Percentiles rank a stretch among this genome's conserved stretches.
Evolutionary conservation across 2,113 vertebrate genomes (phyloP).

Genomic region (Morphnarchus princeps): DNA sequence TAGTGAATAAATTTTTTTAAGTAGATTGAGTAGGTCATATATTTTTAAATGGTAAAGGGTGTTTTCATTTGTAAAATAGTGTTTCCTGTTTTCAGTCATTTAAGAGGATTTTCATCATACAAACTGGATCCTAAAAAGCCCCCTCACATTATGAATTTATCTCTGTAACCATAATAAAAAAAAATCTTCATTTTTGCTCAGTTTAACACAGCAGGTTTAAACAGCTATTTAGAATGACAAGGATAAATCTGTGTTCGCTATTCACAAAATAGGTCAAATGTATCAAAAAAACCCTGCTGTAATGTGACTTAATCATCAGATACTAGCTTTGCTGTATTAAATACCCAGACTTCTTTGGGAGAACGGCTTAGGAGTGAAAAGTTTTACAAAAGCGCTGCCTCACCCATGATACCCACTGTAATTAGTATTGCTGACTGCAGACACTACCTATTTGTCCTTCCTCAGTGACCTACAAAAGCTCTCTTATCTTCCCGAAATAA

Average conservation of each 20-base stretch:
- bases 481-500: background rate
- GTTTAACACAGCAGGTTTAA: background rate
- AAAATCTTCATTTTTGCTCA: background rate
- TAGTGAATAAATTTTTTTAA: background rate
- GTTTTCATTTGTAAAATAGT: background rate
- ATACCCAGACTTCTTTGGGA: background rate
- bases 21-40: background rate
- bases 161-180: background rate
- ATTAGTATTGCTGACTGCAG: background rate
- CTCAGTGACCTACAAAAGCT: background rate
- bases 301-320: background rate
- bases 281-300: background rate
- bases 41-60: background rate
- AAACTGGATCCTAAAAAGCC: background rate
- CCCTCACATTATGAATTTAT: background rate
- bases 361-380: background rate
- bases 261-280: background rate
- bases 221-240: background rate
- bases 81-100: background rate
- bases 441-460: background rate
- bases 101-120: background rate
- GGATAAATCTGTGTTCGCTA: background rate
- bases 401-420: background rate
- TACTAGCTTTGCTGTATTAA: background rate
- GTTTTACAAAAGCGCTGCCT: background rate